Conservation (phyloP, 2,888 invertebrate genomes). For the Trypoxylon attenuatum region DNA sequence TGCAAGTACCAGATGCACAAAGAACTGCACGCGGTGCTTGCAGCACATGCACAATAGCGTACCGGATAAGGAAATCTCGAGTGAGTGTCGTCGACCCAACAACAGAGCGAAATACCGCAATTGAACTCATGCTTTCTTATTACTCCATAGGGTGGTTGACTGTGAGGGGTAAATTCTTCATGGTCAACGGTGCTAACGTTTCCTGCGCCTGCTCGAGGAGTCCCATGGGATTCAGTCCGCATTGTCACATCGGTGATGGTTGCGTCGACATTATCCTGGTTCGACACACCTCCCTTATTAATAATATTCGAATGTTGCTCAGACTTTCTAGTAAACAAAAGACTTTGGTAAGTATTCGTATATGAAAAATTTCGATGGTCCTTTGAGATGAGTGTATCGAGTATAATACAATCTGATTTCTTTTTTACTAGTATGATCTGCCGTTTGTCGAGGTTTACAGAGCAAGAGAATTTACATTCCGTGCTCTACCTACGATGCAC, state of each 20-base stretch:
- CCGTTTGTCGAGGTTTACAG: constrained; percentile 85
- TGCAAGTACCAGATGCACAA: constrained; percentile 75
- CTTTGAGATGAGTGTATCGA: background rate
- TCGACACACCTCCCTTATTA: constrained; percentile 82
- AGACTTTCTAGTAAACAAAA: constrained; percentile 79
- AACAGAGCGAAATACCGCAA: background rate
- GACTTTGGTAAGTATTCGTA: constrained; percentile 77
- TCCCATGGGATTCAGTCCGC: constrained; percentile 86
- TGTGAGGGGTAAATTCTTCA: constrained; percentile 83
- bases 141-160: constrained; percentile 78
- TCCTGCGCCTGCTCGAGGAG: constrained; percentile 85
- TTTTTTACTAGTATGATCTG: constrained; percentile 78
- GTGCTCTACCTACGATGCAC: constrained; percentile 73
- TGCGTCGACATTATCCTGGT: constrained; percentile 86
- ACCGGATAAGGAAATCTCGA: constrained; percentile 65
- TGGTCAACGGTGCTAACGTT: constrained; percentile 86
- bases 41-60: constrained; percentile 62
- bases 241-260: constrained; percentile 87
- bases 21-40: constrained; percentile 75
- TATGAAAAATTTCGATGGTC: background rate
- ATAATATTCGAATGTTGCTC: constrained; percentile 82
- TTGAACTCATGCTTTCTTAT: background rate
- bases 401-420: background rate
- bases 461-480: constrained; percentile 83
- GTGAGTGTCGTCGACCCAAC: constrained; percentile 48